These are phyloP conservation scores for Zalophus californianus DNA, from an alignment of 2,797 vertebrate species.

Conservation along the genomic window DNA sequence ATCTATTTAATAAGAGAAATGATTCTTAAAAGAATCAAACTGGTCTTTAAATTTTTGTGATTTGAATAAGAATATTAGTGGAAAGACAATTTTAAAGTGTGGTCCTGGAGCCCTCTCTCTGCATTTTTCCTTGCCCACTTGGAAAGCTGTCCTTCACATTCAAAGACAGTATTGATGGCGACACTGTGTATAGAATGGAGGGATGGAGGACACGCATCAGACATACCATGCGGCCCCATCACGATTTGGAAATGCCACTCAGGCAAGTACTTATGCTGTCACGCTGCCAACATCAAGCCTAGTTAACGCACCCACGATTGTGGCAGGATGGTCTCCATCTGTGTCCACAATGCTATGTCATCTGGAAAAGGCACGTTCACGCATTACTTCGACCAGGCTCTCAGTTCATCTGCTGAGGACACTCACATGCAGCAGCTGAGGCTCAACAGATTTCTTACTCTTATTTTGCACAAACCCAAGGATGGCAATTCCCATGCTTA, in stretches of 20 bases:
- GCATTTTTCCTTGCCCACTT: not conserved
- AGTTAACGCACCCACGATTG: not conserved
- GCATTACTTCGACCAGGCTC: not conserved
- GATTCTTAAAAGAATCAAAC: not conserved
- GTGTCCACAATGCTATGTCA: not conserved
- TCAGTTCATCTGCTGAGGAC: not conserved
- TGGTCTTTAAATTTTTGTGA: not conserved
- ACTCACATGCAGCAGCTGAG: not conserved
- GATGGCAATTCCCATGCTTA: not conserved
- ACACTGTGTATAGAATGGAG: accelerated
- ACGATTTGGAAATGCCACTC: not conserved
- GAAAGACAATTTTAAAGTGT: not conserved
- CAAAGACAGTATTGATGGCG: not conserved
- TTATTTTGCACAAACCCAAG: constrained; percentile 4
- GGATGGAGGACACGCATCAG: not conserved
- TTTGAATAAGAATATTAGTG: not conserved
- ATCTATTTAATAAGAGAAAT: not conserved
- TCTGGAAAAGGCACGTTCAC: not conserved
- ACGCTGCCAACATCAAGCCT: not conserved
- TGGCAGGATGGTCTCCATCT: not conserved
- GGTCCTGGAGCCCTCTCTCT: not conserved
- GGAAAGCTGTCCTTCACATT: not conserved
- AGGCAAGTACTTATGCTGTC: not conserved
- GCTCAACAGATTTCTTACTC: not conserved
- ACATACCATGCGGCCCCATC: not conserved